These are phyloP conservation scores for Cephus pygmeus DNA, from an alignment of 2,888 invertebrate species.

Conservation along the genomic window DNA sequence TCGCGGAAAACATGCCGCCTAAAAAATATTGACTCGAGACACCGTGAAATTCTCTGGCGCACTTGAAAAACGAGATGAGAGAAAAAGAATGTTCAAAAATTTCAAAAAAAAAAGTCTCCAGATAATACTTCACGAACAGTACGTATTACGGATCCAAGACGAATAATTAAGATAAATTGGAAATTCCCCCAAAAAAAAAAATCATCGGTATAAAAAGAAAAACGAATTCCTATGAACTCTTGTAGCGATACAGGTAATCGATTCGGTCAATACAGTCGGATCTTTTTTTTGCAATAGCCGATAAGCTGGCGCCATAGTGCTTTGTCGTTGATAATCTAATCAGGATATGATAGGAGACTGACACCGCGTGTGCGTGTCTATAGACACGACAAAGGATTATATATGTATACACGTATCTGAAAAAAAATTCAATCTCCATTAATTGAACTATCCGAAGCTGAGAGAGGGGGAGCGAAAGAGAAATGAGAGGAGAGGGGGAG, in stretches of 20 bases:
- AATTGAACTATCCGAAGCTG: constrained; percentile 1
- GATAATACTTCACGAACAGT: neutral
- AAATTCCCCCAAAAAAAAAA: neutral
- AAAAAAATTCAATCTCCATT: constrained; percentile 10
- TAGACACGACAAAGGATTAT: constrained; percentile 20
- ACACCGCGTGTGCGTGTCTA: constrained; percentile 23
- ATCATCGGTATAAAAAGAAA: too few species aligned
- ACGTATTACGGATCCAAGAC: neutral
- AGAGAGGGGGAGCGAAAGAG: neutral
- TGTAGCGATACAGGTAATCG: neutral
- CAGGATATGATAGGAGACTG: constrained; percentile 43
- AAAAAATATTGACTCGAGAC: constrained; percentile 48
- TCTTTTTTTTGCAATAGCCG: constrained; percentile 22
- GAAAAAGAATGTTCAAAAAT: neutral
- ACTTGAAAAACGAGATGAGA: neutral
- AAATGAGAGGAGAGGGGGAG: neutral
- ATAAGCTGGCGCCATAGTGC: constrained; percentile 50
- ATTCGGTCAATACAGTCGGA: constrained; percentile 1
- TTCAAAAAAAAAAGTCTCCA: neutral
- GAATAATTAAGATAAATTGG: neutral
- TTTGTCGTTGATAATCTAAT: constrained; percentile 53
- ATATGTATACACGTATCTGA: constrained; percentile 24
- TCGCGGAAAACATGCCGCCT: constrained; percentile 54
- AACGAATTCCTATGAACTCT: neutral
- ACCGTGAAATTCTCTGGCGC: neutral